A percentile compares a stretch with the other conserved stretches of the same genome.
phyloP scores from a whole-genome alignment of 2,113 vertebrate species.

The Thamnophis sirtalis region DNA sequence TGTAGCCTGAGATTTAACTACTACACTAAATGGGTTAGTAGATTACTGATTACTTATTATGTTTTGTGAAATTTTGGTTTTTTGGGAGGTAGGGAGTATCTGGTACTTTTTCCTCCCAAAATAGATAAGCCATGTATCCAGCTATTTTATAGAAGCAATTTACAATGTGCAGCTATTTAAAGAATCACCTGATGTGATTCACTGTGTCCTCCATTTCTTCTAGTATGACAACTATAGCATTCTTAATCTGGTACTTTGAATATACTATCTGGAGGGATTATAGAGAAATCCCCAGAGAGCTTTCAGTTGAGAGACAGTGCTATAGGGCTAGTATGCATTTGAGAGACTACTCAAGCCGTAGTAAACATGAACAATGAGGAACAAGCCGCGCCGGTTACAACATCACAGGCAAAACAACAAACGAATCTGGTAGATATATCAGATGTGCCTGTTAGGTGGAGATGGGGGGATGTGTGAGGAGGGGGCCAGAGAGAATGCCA shows the following conservation, averaged over 20 bases:
- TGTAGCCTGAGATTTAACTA: neutral
- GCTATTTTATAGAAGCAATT: neutral
- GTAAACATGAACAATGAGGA: too few species aligned
- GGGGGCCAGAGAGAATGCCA: too few species aligned
- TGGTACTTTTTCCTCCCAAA: neutral
- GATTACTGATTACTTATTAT: neutral
- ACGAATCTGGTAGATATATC: too few species aligned
- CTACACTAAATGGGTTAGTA: neutral
- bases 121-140: neutral
- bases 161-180: neutral
- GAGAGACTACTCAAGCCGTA: neutral
- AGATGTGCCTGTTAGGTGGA: too few species aligned
- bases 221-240: neutral
- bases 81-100: slow-evolving; percentile 10
- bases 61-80: neutral
- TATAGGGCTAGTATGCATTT: neutral
- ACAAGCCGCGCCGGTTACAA: too few species aligned
- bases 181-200: neutral
- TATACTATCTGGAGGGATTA: neutral
- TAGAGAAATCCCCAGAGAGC: neutral
- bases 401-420: too few species aligned
- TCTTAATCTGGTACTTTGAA: neutral
- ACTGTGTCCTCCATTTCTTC: neutral
- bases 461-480: too few species aligned
- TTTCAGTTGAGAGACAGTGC: neutral